phyloP scores from a whole-genome alignment of 1,140 invertebrate species.

The Drosophila erecta region DNA sequence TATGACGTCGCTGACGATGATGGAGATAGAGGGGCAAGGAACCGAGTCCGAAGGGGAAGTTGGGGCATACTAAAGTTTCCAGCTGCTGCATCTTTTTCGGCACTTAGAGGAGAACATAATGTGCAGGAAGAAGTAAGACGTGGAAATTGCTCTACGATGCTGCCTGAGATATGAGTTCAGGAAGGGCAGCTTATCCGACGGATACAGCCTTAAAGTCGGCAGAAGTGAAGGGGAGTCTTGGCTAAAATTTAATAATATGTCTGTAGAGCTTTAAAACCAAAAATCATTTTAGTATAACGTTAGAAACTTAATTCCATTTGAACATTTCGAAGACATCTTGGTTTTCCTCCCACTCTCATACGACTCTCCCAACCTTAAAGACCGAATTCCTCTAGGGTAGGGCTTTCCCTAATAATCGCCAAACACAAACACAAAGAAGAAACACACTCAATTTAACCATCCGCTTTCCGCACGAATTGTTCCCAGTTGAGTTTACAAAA shows the following conservation, averaged over 20 bases:
- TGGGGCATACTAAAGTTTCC: conserved; percentile 17
- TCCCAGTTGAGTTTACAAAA: conserved; percentile 47
- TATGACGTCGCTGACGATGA: conserved; percentile 42
- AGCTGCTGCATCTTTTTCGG: conserved; percentile 50
- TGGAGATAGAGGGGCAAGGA: conserved; percentile 5
- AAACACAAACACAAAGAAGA: conserved; percentile 23
- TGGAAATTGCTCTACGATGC: conserved; percentile 34
- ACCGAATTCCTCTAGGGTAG: neutral
- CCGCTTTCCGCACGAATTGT: conserved; percentile 46
- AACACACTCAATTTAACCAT: conserved; percentile 43
- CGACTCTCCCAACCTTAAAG: conserved; percentile 1
- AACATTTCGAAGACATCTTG: neutral
- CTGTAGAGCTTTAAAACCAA: too few relatives aligned
- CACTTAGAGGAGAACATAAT: conserved; percentile 50
- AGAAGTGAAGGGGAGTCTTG: neutral
- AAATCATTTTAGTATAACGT: neutral
- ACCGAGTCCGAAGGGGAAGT: neutral
- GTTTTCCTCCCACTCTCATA: neutral
- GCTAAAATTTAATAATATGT: neutral
- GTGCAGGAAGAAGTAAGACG: conserved; percentile 27
- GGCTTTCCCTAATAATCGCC: conserved; percentile 20
- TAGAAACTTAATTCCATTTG: neutral
- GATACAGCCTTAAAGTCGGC: neutral
- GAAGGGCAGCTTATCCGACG: conserved; percentile 6
- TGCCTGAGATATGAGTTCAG: conserved; percentile 46